Conservation (phyloP, 2,113 vertebrate species). For the Cisticola juncidis region DNA sequence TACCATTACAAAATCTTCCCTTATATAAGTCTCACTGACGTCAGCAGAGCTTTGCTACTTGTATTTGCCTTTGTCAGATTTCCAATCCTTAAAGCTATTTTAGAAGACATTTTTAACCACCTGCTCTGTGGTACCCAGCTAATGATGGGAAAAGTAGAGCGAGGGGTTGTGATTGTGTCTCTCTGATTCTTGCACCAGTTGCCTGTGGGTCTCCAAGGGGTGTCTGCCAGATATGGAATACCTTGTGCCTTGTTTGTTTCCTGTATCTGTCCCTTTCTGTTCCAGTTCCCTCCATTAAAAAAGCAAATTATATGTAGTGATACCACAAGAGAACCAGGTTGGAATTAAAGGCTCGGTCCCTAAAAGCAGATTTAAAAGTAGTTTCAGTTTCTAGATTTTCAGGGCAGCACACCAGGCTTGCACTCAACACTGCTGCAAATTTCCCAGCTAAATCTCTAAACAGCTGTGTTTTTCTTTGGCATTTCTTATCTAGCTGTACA, state of each 20-base stretch:
- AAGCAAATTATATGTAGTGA: neutral
- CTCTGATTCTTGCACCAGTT: neutral
- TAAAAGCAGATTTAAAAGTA: neutral
- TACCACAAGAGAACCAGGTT: neutral
- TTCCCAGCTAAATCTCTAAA: neutral
- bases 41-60: slow-evolving; percentile 59
- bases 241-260: neutral
- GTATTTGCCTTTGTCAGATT: slow-evolving; percentile 64
- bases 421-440: neutral
- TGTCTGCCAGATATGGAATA: neutral
- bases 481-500: neutral
- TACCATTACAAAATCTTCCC: slow-evolving; percentile 59
- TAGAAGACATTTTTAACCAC: slow-evolving; percentile 12
- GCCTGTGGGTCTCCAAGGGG: neutral
- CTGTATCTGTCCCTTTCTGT: neutral
- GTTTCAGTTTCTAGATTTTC: neutral
- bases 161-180: neutral
- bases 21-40: slow-evolving; percentile 58
- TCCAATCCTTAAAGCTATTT: slow-evolving; percentile 62
- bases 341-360: neutral
- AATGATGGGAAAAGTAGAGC: neutral
- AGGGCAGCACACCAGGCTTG: neutral
- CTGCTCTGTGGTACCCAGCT: neutral
- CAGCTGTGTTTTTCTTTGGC: neutral
- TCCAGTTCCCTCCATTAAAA: neutral